Conservation (phyloP, 1,140 invertebrate species). For the Lordiphosa mommai region DNA sequence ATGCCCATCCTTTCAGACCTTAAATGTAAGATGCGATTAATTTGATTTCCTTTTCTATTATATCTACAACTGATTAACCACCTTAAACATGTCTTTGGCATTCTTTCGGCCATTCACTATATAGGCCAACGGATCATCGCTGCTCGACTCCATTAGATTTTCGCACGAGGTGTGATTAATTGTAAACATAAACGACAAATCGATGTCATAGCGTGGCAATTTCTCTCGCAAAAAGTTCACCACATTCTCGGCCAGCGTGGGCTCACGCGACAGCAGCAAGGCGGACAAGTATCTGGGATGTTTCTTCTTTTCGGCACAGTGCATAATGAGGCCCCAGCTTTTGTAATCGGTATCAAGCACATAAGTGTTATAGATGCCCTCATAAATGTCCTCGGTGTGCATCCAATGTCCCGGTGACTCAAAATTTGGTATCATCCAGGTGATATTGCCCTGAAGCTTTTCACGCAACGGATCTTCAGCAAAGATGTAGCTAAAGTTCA, state of each 20-base stretch:
- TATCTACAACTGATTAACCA: conserved; percentile 40
- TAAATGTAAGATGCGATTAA: too few species aligned
- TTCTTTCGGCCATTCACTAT: conserved; percentile 57
- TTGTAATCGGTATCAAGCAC: conserved; percentile 91
- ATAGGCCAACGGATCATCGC: conserved; percentile 72
- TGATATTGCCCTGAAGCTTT: conserved; percentile 89
- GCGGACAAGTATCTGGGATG: conserved; percentile 89
- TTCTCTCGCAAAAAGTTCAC: conserved; percentile 81
- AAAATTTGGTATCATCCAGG: conserved; percentile 88
- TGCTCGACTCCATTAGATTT: conserved; percentile 70
- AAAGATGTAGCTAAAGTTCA: conserved; percentile 93
- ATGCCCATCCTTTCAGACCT: too few species aligned
- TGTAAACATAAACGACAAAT: conserved; percentile 89
- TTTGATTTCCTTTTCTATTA: too few species aligned
- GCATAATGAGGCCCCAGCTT: conserved; percentile 89
- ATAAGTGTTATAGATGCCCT: conserved; percentile 93
- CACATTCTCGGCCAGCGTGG: conserved; percentile 83
- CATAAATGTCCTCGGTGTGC: conserved; percentile 90
- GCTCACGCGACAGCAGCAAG: conserved; percentile 88
- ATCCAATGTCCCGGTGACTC: conserved; percentile 89
- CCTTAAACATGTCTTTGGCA: conserved; percentile 35
- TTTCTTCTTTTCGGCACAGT: conserved; percentile 91
- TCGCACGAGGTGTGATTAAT: conserved; percentile 84
- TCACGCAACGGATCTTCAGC: conserved; percentile 90
- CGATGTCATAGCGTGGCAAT: conserved; percentile 87